Evolutionary conservation across 2,113 vertebrate species (phyloP).

Genomic region (Crotalus horridus): DNA sequence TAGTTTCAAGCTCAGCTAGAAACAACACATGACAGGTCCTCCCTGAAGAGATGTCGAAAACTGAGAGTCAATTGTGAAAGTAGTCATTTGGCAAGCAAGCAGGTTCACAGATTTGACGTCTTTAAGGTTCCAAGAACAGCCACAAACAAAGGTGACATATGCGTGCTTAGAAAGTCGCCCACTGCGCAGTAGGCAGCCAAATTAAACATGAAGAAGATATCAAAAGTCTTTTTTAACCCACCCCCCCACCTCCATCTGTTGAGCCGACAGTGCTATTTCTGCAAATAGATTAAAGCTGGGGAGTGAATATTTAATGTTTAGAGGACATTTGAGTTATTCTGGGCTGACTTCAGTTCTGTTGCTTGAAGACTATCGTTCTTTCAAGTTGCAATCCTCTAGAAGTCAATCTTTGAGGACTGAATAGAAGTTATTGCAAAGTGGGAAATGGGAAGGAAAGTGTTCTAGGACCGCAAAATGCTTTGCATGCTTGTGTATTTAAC

Average conservation of each 20-base stretch:
- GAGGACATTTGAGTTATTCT: not conserved
- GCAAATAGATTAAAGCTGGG: constrained; percentile 10
- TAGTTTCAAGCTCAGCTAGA: not conserved
- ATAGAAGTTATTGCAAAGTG: not conserved
- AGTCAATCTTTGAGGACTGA: not conserved
- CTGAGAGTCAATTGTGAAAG: not conserved
- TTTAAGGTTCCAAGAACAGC: not conserved
- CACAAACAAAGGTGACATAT: not conserved
- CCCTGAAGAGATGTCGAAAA: not conserved
- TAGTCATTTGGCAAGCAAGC: not conserved
- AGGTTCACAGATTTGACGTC: not conserved
- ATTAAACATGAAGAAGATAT: constrained; percentile 5
- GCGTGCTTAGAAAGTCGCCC: constrained; percentile 21
- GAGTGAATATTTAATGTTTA: not conserved
- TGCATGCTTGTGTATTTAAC: not conserved
- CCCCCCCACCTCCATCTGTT: constrained; percentile 2
- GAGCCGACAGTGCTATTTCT: not conserved
- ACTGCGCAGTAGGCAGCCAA: not conserved
- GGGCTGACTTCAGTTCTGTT: not conserved
- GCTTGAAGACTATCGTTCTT: not conserved
- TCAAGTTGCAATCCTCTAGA: not conserved
- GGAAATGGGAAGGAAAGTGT: not conserved
- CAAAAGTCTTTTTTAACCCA: not conserved
- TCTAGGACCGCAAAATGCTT: not conserved
- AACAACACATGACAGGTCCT: not conserved